Conservation (phyloP, 2,113 vertebrate genomes). For the Ondatra zibethicus region DNA sequence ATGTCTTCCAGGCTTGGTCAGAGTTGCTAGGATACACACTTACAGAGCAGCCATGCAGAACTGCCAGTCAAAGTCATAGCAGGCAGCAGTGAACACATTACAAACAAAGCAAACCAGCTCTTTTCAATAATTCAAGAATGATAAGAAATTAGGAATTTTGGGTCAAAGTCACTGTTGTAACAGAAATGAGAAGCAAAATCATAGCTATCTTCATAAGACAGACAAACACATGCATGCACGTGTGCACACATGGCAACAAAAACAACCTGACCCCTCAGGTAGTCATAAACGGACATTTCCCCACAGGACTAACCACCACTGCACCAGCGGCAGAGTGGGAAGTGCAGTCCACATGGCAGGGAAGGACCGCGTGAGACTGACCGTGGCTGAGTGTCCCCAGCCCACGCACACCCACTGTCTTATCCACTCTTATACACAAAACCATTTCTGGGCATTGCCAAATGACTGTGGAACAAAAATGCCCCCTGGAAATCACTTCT, state of each 20-base stretch:
- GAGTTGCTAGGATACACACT: background rate
- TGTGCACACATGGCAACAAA: background rate
- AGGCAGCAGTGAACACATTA: background rate
- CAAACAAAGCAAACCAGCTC: background rate
- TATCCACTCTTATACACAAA: background rate
- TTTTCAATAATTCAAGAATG: background rate
- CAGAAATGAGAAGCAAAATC: background rate
- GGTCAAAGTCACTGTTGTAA: background rate
- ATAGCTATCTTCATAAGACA: background rate
- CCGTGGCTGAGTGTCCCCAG: background rate
- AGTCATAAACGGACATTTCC: background rate
- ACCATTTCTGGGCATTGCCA: background rate
- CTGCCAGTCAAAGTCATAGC: background rate
- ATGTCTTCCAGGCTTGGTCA: background rate
- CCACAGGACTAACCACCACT: background rate
- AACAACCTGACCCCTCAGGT: background rate
- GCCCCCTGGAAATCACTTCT: background rate
- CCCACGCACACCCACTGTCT: too few species aligned
- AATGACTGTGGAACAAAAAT: background rate
- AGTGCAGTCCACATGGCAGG: background rate
- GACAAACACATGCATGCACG: fast-evolving
- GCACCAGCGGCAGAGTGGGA: background rate
- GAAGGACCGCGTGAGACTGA: too few species aligned
- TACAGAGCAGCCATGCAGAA: background rate
- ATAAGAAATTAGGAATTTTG: too few species aligned